These are phyloP conservation scores for Aelia acuminata DNA, from an alignment of 2,888 invertebrate genomes.

Conservation along the genomic window DNA sequence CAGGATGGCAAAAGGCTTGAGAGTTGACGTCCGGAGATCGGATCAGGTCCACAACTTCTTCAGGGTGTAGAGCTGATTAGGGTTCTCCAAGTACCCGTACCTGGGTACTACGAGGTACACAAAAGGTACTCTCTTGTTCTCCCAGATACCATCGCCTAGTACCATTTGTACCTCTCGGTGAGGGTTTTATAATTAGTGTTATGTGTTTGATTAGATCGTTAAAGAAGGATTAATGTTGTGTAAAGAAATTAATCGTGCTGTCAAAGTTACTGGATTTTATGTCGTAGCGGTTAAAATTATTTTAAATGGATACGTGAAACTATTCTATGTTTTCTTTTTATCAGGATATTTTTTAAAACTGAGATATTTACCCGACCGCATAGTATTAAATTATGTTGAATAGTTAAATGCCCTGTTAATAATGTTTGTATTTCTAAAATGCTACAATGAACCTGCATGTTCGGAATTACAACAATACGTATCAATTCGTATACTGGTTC, in stretches of 20 bases:
- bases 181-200: background rate
- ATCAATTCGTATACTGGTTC: too few relatives aligned
- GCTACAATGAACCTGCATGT: too few relatives aligned
- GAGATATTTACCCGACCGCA: too few relatives aligned
- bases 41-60: constrained; percentile 46
- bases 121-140: background rate
- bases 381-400: too few relatives aligned
- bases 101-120: background rate
- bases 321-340: too few relatives aligned
- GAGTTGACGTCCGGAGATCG: constrained; percentile 30
- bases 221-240: background rate
- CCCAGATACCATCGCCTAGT: background rate
- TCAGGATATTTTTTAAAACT: too few relatives aligned
- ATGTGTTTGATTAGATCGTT: background rate
- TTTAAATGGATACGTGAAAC: too few relatives aligned
- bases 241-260: background rate
- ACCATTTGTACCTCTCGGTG: background rate
- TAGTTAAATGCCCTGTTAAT: too few relatives aligned
- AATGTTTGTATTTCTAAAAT: too few relatives aligned
- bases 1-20: background rate
- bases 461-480: too few relatives aligned
- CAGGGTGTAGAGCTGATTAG: constrained; percentile 40
- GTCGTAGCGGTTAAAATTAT: too few relatives aligned
- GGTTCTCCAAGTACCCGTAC: background rate
- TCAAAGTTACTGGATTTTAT: background rate